phyloP scores from a whole-genome alignment of 2,888 invertebrate genomes.

The Euzophera pinguis region DNA sequence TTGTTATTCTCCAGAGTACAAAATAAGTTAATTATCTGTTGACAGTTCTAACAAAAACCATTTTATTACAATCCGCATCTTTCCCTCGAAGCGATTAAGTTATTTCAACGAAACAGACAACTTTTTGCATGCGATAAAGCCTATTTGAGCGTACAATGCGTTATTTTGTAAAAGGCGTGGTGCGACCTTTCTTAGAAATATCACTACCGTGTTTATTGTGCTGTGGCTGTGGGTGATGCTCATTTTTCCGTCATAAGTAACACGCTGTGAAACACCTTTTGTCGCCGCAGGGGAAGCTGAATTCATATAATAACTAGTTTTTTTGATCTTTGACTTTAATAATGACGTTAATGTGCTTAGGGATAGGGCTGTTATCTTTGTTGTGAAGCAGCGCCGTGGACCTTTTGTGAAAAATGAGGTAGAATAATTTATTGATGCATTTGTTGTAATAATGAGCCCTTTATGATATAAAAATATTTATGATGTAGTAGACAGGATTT shows the following conservation, averaged over 20 bases:
- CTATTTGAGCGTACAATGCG: neutral
- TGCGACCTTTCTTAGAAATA: conserved; percentile 8
- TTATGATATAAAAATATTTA: too few relatives aligned
- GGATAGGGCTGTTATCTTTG: conserved; percentile 1
- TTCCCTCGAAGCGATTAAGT: neutral
- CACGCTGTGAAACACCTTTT: conserved; percentile 12
- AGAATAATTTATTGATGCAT: neutral
- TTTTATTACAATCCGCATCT: neutral
- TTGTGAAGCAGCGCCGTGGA: neutral
- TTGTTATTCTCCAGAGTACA: neutral
- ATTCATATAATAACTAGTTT: conserved; percentile 1
- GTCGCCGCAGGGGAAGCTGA: conserved; percentile 4
- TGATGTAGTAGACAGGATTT: too few relatives aligned
- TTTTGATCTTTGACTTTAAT: neutral
- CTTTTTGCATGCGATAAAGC: conserved; percentile 2
- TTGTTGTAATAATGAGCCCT: too few relatives aligned
- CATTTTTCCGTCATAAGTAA: neutral
- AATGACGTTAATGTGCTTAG: conserved; percentile 9
- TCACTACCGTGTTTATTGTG: conserved; percentile 11
- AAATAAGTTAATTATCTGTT: neutral
- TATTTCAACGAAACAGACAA: neutral
- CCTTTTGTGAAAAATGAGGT: neutral
- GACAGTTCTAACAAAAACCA: neutral
- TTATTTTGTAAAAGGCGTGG: conserved; percentile 11
- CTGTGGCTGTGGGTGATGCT: conserved; percentile 9